Evolutionary conservation across 2,888 invertebrate species (phyloP), one percentile per base, ranked within the genome.

Genomic region (Melinaea marsaeus): DNA sequence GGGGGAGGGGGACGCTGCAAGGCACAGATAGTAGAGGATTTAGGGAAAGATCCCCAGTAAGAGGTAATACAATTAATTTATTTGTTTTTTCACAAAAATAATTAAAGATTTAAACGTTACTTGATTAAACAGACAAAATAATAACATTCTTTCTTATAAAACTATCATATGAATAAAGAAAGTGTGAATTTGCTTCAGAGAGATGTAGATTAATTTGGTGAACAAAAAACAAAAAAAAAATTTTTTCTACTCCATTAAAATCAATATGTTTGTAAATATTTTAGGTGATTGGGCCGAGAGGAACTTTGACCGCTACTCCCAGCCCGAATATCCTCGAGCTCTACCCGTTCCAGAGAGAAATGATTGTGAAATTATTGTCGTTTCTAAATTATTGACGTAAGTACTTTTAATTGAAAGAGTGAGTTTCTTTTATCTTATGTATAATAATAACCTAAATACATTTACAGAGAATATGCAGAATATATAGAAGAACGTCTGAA

Each of bases 331-430:
- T 67, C 81, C 86, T 0, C 75, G 90, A 56, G 75, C 83, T 0
- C 64, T 88, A 46, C 87, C 89, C 4, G 83, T 88, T 0, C 79
- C 93, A 0, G 95, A 95, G 67, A 93, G 94, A 71, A 96, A 97
- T 80, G 97, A 98, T 79, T 97, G 97, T 82, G 97, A 97, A 88
- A 97, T 98, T 61, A 96, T 98, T 75, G 96, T 97, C 3, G 94
- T 96, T 3, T 95, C 95, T 57, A 95, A 95, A 81, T 84, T 92
- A 6, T 92, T 97, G 60, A 96, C 96, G 97, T 97, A 91, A 93
- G 94, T 91, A 35, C 6, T n/a, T 51, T n/a, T 22, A 45, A 13
- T 11, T 9, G 5, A n/a, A 22, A 22, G 4, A 34, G 33, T 54
- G 35, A 9, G 45, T 58, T 59, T 48, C 2, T 0, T 34, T 54